A percentile compares a stretch with the other conserved stretches of the same genome.
Conservation (phyloP, 2,113 vertebrate genomes). For the Perccottus glenii region DNA sequence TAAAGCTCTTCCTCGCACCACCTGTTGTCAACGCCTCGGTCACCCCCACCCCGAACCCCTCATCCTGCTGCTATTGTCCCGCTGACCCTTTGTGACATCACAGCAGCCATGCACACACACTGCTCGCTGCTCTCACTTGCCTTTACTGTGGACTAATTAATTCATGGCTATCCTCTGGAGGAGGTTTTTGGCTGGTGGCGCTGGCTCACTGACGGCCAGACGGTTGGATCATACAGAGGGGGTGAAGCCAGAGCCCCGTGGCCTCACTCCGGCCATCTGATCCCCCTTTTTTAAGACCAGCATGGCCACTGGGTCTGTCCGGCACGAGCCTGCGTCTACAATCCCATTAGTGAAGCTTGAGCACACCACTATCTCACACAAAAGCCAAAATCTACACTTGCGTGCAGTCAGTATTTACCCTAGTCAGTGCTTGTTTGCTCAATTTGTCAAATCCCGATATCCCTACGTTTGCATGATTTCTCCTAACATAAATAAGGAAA, state of each 20-base stretch:
- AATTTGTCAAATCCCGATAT: conserved; percentile 3
- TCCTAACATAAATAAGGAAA: conserved; percentile 6
- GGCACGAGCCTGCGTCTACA: conserved; percentile 43
- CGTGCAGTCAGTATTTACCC: not conserved
- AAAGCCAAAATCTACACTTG: not conserved
- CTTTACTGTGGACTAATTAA: conserved; percentile 6
- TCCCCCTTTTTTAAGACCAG: conserved; percentile 50
- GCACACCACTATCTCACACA: conserved; percentile 29
- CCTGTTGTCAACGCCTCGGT: conserved; percentile 76
- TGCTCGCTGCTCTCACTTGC: conserved; percentile 25
- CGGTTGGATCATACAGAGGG: conserved; percentile 52
- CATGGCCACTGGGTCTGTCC: conserved; percentile 45
- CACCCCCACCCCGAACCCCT: conserved; percentile 10
- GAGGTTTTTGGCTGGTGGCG: conserved; percentile 53
- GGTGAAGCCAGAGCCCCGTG: conserved; percentile 58
- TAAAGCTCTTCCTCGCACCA: conserved; percentile 74
- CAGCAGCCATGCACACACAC: conserved; percentile 27
- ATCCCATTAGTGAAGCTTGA: conserved; percentile 74
- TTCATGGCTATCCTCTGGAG: conserved; percentile 57
- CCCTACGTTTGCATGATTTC: not conserved
- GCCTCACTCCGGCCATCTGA: conserved; percentile 72
- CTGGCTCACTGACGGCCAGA: conserved; percentile 64
- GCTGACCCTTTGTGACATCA: conserved; percentile 43
- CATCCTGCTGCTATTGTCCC: conserved; percentile 50
- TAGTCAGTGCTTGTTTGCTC: conserved; percentile 1